Evolutionary conservation across 2,888 invertebrate genomes (phyloP).

Genomic region (Apodemia hepburni): DNA sequence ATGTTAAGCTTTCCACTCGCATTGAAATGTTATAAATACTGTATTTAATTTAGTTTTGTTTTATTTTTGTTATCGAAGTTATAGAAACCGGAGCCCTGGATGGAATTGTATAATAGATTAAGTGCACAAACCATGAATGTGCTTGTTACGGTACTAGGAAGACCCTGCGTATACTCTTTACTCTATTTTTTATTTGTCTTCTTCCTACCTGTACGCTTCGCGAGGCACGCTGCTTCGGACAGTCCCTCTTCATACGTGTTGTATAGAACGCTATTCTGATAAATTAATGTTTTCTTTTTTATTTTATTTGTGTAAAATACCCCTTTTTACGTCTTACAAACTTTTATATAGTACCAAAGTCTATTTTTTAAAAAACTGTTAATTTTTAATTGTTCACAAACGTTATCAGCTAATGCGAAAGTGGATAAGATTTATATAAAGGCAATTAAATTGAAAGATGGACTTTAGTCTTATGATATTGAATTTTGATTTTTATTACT

Average conservation of each 20-base stretch:
- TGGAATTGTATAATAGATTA: constrained; percentile 59
- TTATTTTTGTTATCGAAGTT: constrained; percentile 38
- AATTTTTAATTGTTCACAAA: not conserved
- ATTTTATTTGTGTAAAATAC: constrained; percentile 8
- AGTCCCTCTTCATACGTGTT: constrained; percentile 49
- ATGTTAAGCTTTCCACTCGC: constrained; percentile 43
- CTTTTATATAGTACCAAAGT: not conserved
- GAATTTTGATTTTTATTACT: not conserved
- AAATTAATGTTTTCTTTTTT: constrained; percentile 16
- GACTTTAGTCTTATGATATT: not conserved
- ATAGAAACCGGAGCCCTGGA: constrained; percentile 69
- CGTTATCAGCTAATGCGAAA: not conserved
- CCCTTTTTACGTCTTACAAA: constrained; percentile 1
- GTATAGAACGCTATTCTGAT: constrained; percentile 49
- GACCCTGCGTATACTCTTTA: constrained; percentile 62
- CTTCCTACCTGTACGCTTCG: constrained; percentile 64
- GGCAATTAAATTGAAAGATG: not conserved
- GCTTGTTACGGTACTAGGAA: constrained; percentile 71
- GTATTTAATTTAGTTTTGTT: constrained; percentile 44
- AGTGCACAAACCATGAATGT: constrained; percentile 78
- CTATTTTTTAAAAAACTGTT: not conserved
- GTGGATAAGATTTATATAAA: not conserved
- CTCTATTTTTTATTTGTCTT: constrained; percentile 59
- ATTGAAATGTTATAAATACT: constrained; percentile 39
- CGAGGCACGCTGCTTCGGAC: constrained; percentile 70